Conservation (phyloP, 2,113 vertebrate genomes). For the Periophthalmus modestus region DNA sequence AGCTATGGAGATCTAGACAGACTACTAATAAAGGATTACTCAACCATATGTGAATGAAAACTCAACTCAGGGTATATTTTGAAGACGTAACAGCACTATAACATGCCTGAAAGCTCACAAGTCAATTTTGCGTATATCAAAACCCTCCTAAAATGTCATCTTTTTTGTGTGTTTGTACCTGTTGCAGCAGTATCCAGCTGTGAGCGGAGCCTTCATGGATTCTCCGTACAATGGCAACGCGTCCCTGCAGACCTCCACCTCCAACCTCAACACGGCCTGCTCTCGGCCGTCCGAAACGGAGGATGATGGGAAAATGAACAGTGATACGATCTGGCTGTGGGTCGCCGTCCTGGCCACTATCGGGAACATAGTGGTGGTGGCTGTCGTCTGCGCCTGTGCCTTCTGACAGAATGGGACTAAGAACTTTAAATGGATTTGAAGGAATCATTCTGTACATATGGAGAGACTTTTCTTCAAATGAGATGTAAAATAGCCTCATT, state of each 20-base stretch:
- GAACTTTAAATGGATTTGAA: neutral
- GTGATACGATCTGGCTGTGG: slow-evolving; percentile 82
- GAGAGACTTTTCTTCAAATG: slow-evolving; percentile 36
- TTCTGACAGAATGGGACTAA: slow-evolving; percentile 66
- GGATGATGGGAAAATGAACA: slow-evolving; percentile 78
- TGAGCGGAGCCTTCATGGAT: slow-evolving; percentile 78
- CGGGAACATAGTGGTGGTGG: slow-evolving; percentile 83
- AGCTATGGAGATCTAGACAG: no score
- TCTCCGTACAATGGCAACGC: slow-evolving; percentile 78
- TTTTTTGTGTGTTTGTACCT: neutral
- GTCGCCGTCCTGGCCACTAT: slow-evolving; percentile 82
- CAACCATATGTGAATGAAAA: no score
- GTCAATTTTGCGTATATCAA: no score
- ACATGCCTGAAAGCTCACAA: no score
- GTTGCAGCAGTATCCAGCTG: slow-evolving; percentile 70
- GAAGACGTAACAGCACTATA: no score
- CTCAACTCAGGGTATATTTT: no score
- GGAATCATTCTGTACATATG: slow-evolving; percentile 21
- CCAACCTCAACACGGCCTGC: slow-evolving; percentile 72
- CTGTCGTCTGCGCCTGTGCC: slow-evolving; percentile 81
- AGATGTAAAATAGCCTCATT: slow-evolving; percentile 37
- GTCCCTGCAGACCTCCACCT: slow-evolving; percentile 80
- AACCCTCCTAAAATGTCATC: neutral
- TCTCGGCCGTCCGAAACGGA: slow-evolving; percentile 69
- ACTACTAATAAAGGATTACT: no score